Conservation (phyloP, 2,888 invertebrate species). For the Cryptophagus acutangulus region DNA sequence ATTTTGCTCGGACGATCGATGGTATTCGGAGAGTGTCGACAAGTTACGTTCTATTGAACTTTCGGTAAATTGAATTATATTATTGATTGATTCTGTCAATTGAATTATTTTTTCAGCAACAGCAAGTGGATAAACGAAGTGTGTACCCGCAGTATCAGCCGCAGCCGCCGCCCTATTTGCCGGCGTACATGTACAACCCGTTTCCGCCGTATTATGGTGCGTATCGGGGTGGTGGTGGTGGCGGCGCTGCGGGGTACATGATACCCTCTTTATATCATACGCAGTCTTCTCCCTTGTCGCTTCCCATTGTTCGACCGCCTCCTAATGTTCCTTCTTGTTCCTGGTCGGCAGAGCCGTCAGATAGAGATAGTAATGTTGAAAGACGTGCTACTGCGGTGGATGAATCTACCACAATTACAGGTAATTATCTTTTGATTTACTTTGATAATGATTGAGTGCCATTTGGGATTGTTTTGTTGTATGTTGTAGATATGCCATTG, state of each 20-base stretch:
- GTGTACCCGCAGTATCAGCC: slow-evolving; percentile 20
- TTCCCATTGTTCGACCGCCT: slow-evolving; percentile 45
- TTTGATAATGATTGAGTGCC: too few relatives aligned
- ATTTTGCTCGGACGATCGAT: slow-evolving; percentile 47
- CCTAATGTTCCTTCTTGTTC: slow-evolving; percentile 52
- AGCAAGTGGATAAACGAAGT: slow-evolving; percentile 38
- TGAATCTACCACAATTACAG: neutral
- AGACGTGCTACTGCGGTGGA: slow-evolving; percentile 3
- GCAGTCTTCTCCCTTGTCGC: slow-evolving; percentile 50
- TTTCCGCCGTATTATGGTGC: slow-evolving; percentile 38
- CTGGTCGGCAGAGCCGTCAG: slow-evolving; percentile 50
- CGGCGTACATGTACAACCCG: slow-evolving; percentile 46
- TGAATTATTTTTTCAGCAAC: slow-evolving; percentile 12
- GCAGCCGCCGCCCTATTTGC: slow-evolving; percentile 48
- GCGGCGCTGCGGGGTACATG: slow-evolving; percentile 34
- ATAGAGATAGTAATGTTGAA: slow-evolving; percentile 2
- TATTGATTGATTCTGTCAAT: slow-evolving; percentile 4
- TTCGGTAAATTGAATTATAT: slow-evolving; percentile 37
- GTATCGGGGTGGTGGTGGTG: neutral
- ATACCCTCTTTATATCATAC: slow-evolving; percentile 39
- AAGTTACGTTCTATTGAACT: slow-evolving; percentile 45
- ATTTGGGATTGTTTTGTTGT: slow-evolving; percentile 13
- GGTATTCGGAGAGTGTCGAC: slow-evolving; percentile 46
- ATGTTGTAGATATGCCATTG: slow-evolving; percentile 77
- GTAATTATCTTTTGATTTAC: too few relatives aligned